Evolutionary conservation across 30 jellyfish, hydroid and myxozoan species (phyloP), one percentile per base, ranked within the genome.

Genomic region (Pelagia noctiluca): DNA sequence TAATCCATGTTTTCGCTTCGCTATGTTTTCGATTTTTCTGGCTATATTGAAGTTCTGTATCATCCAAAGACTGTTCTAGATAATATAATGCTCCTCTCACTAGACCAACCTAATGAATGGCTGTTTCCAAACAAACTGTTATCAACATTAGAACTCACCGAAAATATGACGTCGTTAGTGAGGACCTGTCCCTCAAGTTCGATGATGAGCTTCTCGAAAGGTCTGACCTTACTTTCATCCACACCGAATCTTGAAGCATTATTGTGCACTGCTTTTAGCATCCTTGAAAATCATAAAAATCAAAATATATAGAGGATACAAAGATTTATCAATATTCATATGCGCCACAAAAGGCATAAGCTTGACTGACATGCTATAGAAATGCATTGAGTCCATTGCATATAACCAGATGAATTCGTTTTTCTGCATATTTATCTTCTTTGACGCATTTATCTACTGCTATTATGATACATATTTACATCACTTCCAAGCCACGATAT

Each of bases 241-340:
- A 93, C 93, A 35, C 93, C 97, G 76, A 93, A 93, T 31, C 89
- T 69, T 0, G 86, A 25, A 29, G 98, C 85, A 61, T 93, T 93
- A 88, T 83, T 92, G 61, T 93, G 98, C 30, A 93, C 98, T 2
- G 98, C 79, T 53, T 93, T 93, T 60, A 93, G 73, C 98, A 93
- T 93, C 61, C 98, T 93, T 26, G 25, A 71, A 42, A 88, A 63
- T 22, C 3, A 71, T 23, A 42, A 34, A 28, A 78, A 75, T 75
- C 24, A 28, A 18, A 19, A 22, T 48, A 53, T 19, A 53, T 3
- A 29, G 25, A 33, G 21, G 21, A 13, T 33, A 19, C 69, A 53
- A 53, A 13, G 2, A 53, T 33, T 53, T 2, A 53, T 2, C 69
- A 53, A 19, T 47, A 10, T 19, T 10, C 11, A 10, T 11, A 47